Conservation (phyloP, 2,113 vertebrate genomes). For the Elanus axillaris region DNA sequence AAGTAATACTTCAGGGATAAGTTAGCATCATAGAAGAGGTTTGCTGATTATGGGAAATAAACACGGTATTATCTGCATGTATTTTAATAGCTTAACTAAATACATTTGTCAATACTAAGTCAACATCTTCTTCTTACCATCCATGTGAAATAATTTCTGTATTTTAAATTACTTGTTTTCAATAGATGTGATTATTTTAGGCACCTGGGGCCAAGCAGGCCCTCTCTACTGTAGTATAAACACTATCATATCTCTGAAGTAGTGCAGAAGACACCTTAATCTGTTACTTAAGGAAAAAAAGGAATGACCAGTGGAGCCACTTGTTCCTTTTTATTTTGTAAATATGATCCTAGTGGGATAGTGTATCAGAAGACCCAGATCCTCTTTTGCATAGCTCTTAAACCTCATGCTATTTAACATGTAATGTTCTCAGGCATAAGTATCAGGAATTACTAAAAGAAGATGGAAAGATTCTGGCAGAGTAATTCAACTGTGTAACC, state of each 20-base stretch:
- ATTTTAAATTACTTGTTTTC: background rate
- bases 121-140: background rate
- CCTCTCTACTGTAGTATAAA: background rate
- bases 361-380: background rate
- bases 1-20: background rate
- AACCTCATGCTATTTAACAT: background rate
- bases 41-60: background rate
- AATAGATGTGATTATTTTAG: background rate
- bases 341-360: background rate
- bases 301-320: background rate
- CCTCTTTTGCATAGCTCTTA: background rate
- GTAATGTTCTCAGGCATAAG: background rate
- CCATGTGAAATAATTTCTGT: background rate
- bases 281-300: background rate
- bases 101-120: background rate
- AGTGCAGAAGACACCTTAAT: background rate
- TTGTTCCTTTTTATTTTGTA: background rate
- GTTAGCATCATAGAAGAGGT: background rate
- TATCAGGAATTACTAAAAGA: background rate
- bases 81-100: conserved; percentile 5
- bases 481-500: background rate
- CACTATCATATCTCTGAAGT: background rate
- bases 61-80: background rate
- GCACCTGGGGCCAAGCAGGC: background rate
- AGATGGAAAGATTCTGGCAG: background rate